Evolutionary conservation across 1,140 invertebrate genomes (phyloP), one percentile per base, ranked within the genome.

Genomic region (Belonocnema kinseyi): DNA sequence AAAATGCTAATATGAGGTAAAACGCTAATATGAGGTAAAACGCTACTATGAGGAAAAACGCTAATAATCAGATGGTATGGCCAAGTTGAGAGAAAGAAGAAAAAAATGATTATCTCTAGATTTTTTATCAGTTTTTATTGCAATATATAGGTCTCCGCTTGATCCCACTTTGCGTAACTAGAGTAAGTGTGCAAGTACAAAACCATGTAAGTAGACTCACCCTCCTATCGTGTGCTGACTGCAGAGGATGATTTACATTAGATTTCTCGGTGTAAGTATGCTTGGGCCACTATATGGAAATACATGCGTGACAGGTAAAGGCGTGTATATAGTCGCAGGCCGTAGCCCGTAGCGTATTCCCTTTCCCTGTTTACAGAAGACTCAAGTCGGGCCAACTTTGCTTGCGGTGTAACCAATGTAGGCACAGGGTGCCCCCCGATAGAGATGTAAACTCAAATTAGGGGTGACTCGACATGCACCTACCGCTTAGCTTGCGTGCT

Each of bases 391-490:
- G 72, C 78, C 80, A 80, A 77, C 76, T 79, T 75, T 77, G 77
- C 78, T 82, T 82, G 79, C 78, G 81, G 79, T 77, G 79, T 72
- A 80, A 80, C 75, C 52, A 73, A 80, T 73, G 53, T 54, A 71
- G 50, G 72, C 21, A 73, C 75, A 75, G 73, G 80, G 76, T 81
- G 61, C 70, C 72, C 71, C 78, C 73, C 77, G 82, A 87, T 88
- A 83, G 83, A 88, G 83, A 86, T 80, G 79, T 85, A 81, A 82
- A 51, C 72, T 80, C 75, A 74, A 87, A 87, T 87, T 87, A 86
- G 83, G 79, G 73, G 73, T 72, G 80, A 85, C 77, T 77, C 51
- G 80, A 66, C 72, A 73, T 78, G 73, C 80, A 83, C 78, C 79
- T 84, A 61, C 74, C 50, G 81, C 78, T 33, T 33, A 11, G 40